Evolutionary conservation across 1,140 invertebrate genomes (phyloP).

Genomic region (Eupristina koningsbergeri): DNA sequence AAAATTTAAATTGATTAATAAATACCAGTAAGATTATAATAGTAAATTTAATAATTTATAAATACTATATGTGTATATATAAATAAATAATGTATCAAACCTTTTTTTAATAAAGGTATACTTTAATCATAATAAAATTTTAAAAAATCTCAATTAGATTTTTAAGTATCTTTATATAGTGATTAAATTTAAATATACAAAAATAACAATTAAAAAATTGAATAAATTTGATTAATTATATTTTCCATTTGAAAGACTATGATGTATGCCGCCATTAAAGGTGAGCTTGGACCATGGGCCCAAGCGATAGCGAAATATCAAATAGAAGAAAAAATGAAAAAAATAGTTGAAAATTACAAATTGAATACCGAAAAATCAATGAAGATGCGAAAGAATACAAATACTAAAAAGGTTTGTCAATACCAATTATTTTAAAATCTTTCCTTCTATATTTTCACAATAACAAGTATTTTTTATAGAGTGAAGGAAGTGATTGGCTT

Average conservation of each 20-base stretch:
- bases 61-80: too few species aligned
- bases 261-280: constrained; percentile 63
- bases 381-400: not conserved
- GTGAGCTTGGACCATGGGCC: constrained; percentile 66
- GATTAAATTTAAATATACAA: too few species aligned
- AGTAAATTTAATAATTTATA: too few species aligned
- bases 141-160: too few species aligned
- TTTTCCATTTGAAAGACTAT: constrained; percentile 60
- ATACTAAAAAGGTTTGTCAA: constrained; percentile 22
- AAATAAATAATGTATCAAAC: too few species aligned
- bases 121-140: too few species aligned
- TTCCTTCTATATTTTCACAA: not conserved
- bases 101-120: too few species aligned
- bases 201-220: too few species aligned
- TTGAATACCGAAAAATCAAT: constrained; percentile 19
- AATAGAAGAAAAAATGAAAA: constrained; percentile 59
- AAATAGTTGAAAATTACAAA: constrained; percentile 57
- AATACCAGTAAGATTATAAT: too few species aligned
- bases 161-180: too few species aligned
- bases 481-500: constrained; percentile 40
- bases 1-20: too few species aligned
- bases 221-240: too few species aligned
- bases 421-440: not conserved
- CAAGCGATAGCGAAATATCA: constrained; percentile 68
- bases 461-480: not conserved